A percentile compares a stretch with the other conserved stretches of the same genome.
Conservation (phyloP, 2,888 invertebrate species). For the Agrotis puta region DNA sequence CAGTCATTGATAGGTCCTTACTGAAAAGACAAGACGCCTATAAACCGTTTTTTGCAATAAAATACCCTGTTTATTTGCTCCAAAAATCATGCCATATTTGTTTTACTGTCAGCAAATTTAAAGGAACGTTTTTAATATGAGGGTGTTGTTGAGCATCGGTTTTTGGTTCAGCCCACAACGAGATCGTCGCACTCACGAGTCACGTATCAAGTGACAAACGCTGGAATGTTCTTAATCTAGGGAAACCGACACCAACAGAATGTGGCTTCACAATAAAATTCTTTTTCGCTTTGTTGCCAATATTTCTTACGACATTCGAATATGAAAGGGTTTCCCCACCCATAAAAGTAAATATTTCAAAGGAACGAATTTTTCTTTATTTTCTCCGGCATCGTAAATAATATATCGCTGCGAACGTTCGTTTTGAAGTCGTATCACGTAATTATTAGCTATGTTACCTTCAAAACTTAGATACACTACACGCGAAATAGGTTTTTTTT, state of each 20-base stretch:
- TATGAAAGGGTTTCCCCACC: slow-evolving; percentile 49
- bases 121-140: slow-evolving; percentile 44
- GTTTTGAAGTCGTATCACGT: slow-evolving; percentile 56
- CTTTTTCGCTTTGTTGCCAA: slow-evolving; percentile 60
- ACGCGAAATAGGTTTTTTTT: slow-evolving; percentile 48
- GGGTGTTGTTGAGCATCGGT: slow-evolving; percentile 41
- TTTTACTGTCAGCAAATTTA: slow-evolving; percentile 27
- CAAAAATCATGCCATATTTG: slow-evolving; percentile 20
- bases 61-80: slow-evolving; percentile 6
- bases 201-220: slow-evolving; percentile 61
- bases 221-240: slow-evolving; percentile 60
- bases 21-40: neutral
- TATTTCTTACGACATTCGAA: slow-evolving; percentile 59
- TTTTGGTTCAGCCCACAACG: slow-evolving; percentile 53
- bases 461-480: slow-evolving; percentile 58
- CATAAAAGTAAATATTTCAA: slow-evolving; percentile 58
- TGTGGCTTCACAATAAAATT: slow-evolving; percentile 60
- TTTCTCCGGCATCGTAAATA: slow-evolving; percentile 56
- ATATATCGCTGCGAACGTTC: slow-evolving; percentile 34
- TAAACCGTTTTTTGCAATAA: neutral
- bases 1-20: neutral
- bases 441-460: slow-evolving; percentile 61
- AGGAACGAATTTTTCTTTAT: slow-evolving; percentile 53
- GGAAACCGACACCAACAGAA: slow-evolving; percentile 61
- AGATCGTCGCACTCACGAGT: slow-evolving; percentile 45